phyloP scores from a whole-genome alignment of 1,140 invertebrate genomes.

The Meteorus sp. region DNA sequence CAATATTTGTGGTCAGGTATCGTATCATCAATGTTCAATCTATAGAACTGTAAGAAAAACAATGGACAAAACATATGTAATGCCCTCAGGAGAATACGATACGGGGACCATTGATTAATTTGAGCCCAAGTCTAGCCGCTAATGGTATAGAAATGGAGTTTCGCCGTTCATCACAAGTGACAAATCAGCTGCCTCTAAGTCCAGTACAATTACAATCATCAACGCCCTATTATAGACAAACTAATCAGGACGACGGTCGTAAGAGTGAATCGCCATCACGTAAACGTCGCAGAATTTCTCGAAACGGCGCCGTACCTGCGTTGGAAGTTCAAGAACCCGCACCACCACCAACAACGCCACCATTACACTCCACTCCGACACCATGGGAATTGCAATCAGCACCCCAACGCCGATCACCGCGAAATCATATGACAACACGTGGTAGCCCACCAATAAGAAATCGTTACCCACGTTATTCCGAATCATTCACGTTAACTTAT shows the following conservation, averaged over 20 bases:
- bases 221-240: slow-evolving; percentile 55
- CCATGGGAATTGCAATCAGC: slow-evolving; percentile 48
- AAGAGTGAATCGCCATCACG: slow-evolving; percentile 56
- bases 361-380: slow-evolving; percentile 40
- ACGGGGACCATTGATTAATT: slow-evolving; percentile 51
- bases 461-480: slow-evolving; percentile 48
- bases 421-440: slow-evolving; percentile 49
- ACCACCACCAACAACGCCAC: slow-evolving; percentile 44
- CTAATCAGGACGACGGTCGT: slow-evolving; percentile 58
- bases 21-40: neutral
- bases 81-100: slow-evolving; percentile 53
- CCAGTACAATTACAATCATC: slow-evolving; percentile 57
- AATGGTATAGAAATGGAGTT: slow-evolving; percentile 53
- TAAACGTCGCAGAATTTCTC: slow-evolving; percentile 53
- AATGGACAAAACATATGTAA: slow-evolving; percentile 4
- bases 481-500: slow-evolving; percentile 44
- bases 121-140: slow-evolving; percentile 50
- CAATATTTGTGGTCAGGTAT: slow-evolving; percentile 58
- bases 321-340: slow-evolving; percentile 49
- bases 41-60: neutral
- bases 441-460: slow-evolving; percentile 46
- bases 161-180: slow-evolving; percentile 49
- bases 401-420: slow-evolving; percentile 46
- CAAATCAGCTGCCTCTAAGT: slow-evolving; percentile 54
- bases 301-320: slow-evolving; percentile 48